These are phyloP conservation scores for Cardiocondyla obscurior DNA, from an alignment of 1,140 invertebrate genomes.

Conservation along the genomic window DNA sequence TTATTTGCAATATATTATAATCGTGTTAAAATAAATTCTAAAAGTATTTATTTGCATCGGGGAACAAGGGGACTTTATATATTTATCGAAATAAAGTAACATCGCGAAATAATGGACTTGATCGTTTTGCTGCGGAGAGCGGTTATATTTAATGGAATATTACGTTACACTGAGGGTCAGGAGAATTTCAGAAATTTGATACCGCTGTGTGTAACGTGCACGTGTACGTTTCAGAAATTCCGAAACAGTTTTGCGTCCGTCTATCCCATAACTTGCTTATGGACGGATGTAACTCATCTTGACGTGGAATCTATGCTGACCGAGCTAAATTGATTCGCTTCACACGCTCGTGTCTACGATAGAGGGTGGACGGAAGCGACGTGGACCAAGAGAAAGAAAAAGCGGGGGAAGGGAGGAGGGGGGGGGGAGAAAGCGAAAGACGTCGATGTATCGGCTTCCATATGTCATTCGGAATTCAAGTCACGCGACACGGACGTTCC, in stretches of 20 bases:
- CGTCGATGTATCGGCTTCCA: conserved; percentile 63
- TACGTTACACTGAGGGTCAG: conserved; percentile 20
- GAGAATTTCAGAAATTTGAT: conserved; percentile 38
- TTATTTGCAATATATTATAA: background rate
- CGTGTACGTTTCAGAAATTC: conserved; percentile 33
- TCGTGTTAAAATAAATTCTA: background rate
- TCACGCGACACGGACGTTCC: conserved; percentile 38
- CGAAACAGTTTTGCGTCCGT: conserved; percentile 32
- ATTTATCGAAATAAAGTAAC: background rate
- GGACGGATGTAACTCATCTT: conserved; percentile 47
- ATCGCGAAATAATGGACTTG: background rate
- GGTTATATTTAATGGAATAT: conserved; percentile 43
- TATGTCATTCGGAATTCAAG: conserved; percentile 60
- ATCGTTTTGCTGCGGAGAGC: background rate
- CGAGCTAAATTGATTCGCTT: conserved; percentile 49
- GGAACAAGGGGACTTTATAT: no score
- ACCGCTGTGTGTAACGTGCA: background rate
- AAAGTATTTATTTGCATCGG: no score
- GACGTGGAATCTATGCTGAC: conserved; percentile 41
- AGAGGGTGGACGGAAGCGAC: background rate
- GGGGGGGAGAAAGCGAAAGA: conserved; percentile 41
- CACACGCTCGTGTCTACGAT: conserved; percentile 41
- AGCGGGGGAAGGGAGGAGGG: conserved; percentile 2
- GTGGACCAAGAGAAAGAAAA: background rate
- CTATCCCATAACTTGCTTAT: conserved; percentile 12